These are phyloP conservation scores for Nasonia longicornis DNA, from an alignment of 1,140 invertebrate genomes.

Conservation along the genomic window DNA sequence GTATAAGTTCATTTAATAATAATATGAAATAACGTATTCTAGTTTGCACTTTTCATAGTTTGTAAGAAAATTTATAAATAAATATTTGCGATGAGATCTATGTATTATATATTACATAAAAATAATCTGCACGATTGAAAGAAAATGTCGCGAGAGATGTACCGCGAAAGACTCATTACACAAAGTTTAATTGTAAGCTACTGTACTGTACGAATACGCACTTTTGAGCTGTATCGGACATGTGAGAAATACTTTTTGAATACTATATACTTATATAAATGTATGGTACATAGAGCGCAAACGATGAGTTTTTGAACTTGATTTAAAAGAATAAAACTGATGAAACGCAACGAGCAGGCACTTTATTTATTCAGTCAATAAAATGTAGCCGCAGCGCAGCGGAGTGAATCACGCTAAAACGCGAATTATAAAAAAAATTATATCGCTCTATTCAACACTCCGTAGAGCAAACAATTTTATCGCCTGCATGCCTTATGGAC, in stretches of 20 bases:
- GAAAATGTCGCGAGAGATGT: background rate
- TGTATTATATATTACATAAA: constrained; percentile 13
- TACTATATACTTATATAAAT: background rate
- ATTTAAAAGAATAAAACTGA: constrained; percentile 24
- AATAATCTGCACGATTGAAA: constrained; percentile 1
- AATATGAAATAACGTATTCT: background rate
- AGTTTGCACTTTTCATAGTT: constrained; percentile 5
- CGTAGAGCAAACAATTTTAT: background rate
- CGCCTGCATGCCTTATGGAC: background rate
- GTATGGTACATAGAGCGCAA: background rate
- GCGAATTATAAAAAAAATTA: background rate
- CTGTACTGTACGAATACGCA: constrained; percentile 12
- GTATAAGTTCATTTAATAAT: background rate
- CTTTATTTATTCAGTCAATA: background rate
- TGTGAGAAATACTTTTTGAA: constrained; percentile 27
- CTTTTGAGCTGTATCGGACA: background rate
- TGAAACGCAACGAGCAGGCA: background rate
- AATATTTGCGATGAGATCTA: background rate
- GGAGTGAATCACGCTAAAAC: background rate
- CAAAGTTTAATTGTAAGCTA: background rate
- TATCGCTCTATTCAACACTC: background rate
- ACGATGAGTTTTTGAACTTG: constrained; percentile 5
- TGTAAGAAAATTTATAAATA: constrained; percentile 7
- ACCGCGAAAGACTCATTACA: constrained; percentile 1
- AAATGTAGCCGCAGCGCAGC: background rate